Evolutionary conservation across 2,797 vertebrate genomes (phyloP).

Genomic region (Holocentrus rufus): DNA sequence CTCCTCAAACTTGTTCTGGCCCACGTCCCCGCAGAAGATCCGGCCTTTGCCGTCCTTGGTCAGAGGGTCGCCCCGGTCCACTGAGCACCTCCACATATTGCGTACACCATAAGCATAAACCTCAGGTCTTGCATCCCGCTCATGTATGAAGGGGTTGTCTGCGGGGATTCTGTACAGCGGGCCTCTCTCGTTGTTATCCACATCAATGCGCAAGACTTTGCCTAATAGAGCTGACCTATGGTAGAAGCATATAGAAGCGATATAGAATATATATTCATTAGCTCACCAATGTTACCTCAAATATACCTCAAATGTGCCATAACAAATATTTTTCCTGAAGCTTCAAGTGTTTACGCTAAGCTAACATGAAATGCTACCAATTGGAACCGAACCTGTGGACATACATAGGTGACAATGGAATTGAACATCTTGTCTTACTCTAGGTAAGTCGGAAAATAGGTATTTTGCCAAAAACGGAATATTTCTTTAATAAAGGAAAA

Average conservation of each 20-base stretch:
- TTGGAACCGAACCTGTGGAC: too few relatives aligned
- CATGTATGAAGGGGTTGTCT: slow-evolving; percentile 89
- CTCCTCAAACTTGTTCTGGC: slow-evolving; percentile 96
- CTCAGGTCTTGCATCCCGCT: slow-evolving; percentile 86
- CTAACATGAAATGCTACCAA: too few relatives aligned
- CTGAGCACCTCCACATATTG: slow-evolving; percentile 98
- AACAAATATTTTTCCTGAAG: too few relatives aligned
- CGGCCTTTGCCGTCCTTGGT: slow-evolving; percentile 89
- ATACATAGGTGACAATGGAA: too few relatives aligned
- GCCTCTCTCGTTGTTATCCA: slow-evolving; percentile 85
- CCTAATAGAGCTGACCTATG: slow-evolving; percentile 90
- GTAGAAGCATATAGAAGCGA: not conserved
- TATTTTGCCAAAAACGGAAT: too few relatives aligned
- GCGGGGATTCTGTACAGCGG: slow-evolving; percentile 88
- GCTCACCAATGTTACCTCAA: too few relatives aligned
- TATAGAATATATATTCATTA: not conserved
- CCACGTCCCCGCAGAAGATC: slow-evolving; percentile 95
- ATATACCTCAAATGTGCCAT: too few relatives aligned
- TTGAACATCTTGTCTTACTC: too few relatives aligned
- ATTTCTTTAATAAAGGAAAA: too few relatives aligned
- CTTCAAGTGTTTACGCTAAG: too few relatives aligned
- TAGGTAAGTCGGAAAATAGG: too few relatives aligned
- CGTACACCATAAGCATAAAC: slow-evolving; percentile 91
- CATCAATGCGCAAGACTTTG: slow-evolving; percentile 93
- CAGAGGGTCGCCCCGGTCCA: slow-evolving; percentile 87